Base-by-base conservation (phyloP, 2,113 vertebrate species). In the Circaetus gallicus region DNA sequence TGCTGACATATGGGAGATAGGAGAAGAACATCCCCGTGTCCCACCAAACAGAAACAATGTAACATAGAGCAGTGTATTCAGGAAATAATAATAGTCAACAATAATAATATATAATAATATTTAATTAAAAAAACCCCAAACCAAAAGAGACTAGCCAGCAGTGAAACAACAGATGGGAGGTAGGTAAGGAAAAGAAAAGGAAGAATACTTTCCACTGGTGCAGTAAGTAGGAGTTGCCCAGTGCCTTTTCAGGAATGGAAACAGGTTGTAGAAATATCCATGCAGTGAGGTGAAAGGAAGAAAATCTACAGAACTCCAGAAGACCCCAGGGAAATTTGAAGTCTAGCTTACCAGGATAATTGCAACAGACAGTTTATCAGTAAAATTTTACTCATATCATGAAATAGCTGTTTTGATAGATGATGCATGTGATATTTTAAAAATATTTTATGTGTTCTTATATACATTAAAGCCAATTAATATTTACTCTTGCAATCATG, bases 291-390 rank as follows among this genome's bases (percentile, higher is more conserved):
- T 34, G 50, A 18, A 65, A 65, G 7, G 32, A 77, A 69, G 25
- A 69, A 66, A 80, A 80, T 8, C 38, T 38, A 79, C 18, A 63
- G 8, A 62, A 82, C 55, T 86, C 36, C 73, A 85, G 14, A 74
- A 87, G 21, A 61, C 16, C 0, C 1, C 16, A 49, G 0, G 0
- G 32, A 65, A 92, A 86, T 49, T 88, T 0, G 11, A 84, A 76
- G 16, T 42, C 1, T 9, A 34, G 7, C n/a, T 55, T 70, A 80
- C n/a, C 36, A 34, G 73, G 24, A 45, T 25, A 82, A 45, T 2
- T 34, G 55, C 28, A 40, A 59, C 70, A 86, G 43, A 40, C 8
- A 77, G 15, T 20, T 86, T 55, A 76, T 63, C 67, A 72, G 47
- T 50, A 62, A 63, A 45, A 70, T 26, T 62, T 53, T 69, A 70